These are phyloP conservation scores for Dicrostonyx torquatus DNA, from an alignment of 2,797 vertebrate species.

Conservation along the genomic window DNA sequence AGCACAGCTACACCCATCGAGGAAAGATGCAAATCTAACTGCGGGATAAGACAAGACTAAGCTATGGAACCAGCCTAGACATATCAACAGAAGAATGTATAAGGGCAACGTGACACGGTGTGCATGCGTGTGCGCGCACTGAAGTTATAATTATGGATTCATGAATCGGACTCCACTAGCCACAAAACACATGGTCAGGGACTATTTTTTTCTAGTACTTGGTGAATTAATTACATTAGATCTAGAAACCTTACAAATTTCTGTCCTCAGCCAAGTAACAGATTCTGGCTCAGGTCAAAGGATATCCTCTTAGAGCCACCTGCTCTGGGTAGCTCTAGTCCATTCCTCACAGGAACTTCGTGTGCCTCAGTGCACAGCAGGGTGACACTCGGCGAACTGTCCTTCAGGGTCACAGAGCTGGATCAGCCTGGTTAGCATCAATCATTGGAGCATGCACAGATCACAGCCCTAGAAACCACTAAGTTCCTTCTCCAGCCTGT, in stretches of 20 bases:
- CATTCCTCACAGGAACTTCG: background rate
- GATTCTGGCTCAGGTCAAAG: constrained; percentile 10
- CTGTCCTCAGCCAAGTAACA: background rate
- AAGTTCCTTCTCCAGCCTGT: background rate
- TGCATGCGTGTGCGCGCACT: background rate
- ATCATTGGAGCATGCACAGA: background rate
- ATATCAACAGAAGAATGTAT: too few species aligned
- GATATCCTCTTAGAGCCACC: background rate
- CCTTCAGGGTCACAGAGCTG: background rate
- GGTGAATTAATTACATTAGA: background rate
- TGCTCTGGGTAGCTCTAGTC: background rate
- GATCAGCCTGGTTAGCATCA: background rate
- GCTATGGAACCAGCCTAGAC: background rate
- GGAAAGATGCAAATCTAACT: too few species aligned
- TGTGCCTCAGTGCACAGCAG: background rate
- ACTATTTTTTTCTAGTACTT: background rate
- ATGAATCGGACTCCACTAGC: background rate
- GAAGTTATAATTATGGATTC: background rate
- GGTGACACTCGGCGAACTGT: background rate
- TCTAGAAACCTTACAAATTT: constrained; percentile 19
- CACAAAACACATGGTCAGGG: background rate
- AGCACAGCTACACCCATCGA: background rate
- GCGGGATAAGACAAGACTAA: too few species aligned
- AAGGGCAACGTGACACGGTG: background rate
- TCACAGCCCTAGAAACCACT: background rate